Evolutionary conservation across 2,113 vertebrate genomes (phyloP), one percentile per base, ranked within the genome.

Genomic region (Alexandromys fortis): DNA sequence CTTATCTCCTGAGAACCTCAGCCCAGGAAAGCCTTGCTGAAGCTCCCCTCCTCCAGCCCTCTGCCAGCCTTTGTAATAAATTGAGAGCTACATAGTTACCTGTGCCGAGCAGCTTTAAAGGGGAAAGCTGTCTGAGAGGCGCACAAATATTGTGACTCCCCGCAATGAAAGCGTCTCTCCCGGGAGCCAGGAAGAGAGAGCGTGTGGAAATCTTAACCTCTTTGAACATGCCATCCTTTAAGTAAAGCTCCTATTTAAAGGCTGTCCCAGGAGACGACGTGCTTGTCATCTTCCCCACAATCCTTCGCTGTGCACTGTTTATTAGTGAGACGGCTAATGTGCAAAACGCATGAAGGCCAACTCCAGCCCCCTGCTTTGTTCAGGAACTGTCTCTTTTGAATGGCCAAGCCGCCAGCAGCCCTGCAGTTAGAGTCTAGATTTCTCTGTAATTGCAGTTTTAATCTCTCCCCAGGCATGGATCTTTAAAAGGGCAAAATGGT

Each of bases 61-160:
- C 77, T 61, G 81, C 45, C 63, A 75, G 95, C 52, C 94, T 97
- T 95, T 96, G 95, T 89, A 55, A 83, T 89, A 72, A 91, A 94
- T 19, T 16, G 4, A 86, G 92, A 95, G 91, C 91, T 79, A 30
- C 47, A 26, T 21, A 76, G 70, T 82, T 47, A 30, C 86, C 82
- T 58, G 65, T 16, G 4, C 78, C 3, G 26, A 1, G 22, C 89
- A 91, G 92, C 78, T 93, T 91, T 93, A 58, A 79, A 95, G 70
- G 88, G 81, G 91, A 95, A 52, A 79, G 63, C 92, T 90, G 81
- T 92, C 86, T 68, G 96, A 96, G 79, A 92, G 91, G 92, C 4
- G 19, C 90, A 22, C 89, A 95, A 83, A 94, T 89, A 89, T 91
- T 92, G 94, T 87, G 95, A 96, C 91, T 95, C 90, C 73, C 89